A percentile compares a stretch with the other conserved stretches of the same genome.
phyloP scores from a whole-genome alignment of 2,797 vertebrate species.

The Sarcophilus harrisii region DNA sequence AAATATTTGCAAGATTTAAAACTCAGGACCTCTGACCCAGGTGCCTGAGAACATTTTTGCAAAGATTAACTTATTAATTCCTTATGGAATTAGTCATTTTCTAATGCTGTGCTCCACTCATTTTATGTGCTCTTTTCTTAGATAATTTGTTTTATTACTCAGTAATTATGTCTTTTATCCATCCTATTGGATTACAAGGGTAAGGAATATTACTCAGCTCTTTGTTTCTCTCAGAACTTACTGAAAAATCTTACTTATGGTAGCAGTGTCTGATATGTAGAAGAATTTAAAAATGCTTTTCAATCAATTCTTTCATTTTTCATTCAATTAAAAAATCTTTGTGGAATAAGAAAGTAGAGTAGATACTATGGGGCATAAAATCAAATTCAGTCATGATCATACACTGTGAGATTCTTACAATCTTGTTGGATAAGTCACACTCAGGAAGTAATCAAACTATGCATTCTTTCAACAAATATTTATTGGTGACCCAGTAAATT shows the following conservation, averaged over 20 bases:
- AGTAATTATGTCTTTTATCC: not conserved
- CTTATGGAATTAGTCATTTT: not conserved
- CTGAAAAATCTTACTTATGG: not conserved
- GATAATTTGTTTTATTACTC: not conserved
- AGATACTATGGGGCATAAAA: not conserved
- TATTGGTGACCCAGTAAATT: not conserved
- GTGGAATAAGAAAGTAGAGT: not conserved
- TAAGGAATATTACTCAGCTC: not conserved
- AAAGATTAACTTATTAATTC: constrained; percentile 39
- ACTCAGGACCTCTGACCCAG: constrained; percentile 34
- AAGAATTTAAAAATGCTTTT: not conserved
- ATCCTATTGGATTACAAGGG: not conserved
- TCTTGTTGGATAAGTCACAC: not conserved
- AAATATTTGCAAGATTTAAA: constrained; percentile 47
- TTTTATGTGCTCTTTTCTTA: not conserved
- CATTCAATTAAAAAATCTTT: not conserved
- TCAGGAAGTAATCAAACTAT: not conserved
- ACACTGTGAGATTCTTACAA: not conserved
- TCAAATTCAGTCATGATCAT: not conserved
- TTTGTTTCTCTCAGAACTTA: not conserved
- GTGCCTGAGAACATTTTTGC: constrained; percentile 5
- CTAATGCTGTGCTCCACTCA: not conserved
- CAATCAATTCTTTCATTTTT: not conserved
- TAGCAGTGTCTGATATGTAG: not conserved
- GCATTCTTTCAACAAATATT: not conserved